Evolutionary conservation across 2,113 vertebrate genomes (phyloP).

Genomic region (Neodon shergylaensis): DNA sequence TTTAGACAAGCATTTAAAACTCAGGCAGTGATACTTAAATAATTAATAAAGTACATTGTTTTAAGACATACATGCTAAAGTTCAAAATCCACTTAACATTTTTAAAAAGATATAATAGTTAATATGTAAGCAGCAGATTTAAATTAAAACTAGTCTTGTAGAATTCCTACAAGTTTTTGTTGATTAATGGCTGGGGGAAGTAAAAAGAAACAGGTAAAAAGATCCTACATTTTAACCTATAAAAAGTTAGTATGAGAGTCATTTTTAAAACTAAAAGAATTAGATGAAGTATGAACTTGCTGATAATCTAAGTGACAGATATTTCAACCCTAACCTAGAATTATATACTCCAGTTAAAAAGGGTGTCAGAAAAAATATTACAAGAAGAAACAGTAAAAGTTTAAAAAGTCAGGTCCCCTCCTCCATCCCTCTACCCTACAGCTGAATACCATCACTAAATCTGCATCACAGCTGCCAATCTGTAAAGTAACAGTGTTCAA

Average conservation of each 20-base stretch:
- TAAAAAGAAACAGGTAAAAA: constrained; percentile 40
- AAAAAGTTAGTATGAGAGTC: not conserved
- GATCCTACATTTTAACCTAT: not conserved
- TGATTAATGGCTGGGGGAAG: not conserved
- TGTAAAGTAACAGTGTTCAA: not conserved
- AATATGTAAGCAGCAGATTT: constrained; percentile 2
- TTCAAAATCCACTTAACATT: constrained; percentile 34
- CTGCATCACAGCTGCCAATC: not conserved
- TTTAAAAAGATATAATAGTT: constrained; percentile 31
- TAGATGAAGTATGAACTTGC: not conserved
- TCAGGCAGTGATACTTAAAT: not conserved
- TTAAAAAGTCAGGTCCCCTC: not conserved
- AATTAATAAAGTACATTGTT: not conserved
- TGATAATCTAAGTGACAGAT: not conserved
- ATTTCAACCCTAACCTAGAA: not conserved
- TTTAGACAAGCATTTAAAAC: constrained; percentile 26
- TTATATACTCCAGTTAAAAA: not conserved
- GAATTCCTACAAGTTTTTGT: constrained; percentile 43
- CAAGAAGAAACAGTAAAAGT: not conserved
- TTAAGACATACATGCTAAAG: not conserved
- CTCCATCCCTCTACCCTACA: not conserved
- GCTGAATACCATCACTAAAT: not conserved
- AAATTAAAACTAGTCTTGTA: not conserved
- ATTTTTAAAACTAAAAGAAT: not conserved
- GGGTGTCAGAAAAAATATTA: not conserved